A percentile compares a stretch with the other conserved stretches of the same genome.
phyloP scores from a whole-genome alignment of 2,113 vertebrate species.

The Engystomops pustulosus region DNA sequence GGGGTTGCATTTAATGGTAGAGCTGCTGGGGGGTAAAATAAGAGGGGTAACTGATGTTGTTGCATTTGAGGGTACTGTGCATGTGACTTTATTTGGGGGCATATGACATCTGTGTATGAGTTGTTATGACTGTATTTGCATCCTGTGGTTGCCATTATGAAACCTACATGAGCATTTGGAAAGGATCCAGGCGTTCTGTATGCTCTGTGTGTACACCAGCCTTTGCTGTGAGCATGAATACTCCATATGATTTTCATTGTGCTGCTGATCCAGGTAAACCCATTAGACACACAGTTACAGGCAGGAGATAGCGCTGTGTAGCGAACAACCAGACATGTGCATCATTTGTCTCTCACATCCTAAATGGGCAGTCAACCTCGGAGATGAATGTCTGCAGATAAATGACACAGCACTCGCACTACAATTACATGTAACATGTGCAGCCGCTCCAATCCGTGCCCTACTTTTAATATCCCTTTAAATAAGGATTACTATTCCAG shows the following conservation, averaged over 20 bases:
- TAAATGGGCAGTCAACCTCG: background rate
- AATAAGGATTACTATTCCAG: slow-evolving; percentile 18
- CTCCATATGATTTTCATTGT: background rate
- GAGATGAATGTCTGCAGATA: background rate
- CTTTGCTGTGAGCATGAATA: background rate
- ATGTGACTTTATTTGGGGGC: too few relatives aligned
- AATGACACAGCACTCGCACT: background rate
- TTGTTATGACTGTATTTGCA: background rate
- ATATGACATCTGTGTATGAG: too few relatives aligned
- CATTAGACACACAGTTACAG: background rate
- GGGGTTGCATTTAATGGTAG: too few relatives aligned
- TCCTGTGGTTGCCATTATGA: background rate
- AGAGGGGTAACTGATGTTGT: too few relatives aligned
- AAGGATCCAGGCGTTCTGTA: background rate
- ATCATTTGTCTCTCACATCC: background rate
- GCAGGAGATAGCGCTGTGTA: background rate
- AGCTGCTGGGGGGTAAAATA: too few relatives aligned
- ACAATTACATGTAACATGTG: background rate
- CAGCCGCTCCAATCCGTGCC: too few relatives aligned
- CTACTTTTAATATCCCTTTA: background rate
- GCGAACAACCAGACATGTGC: background rate
- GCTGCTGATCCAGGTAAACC: background rate
- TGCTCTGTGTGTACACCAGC: background rate
- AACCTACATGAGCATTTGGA: background rate
- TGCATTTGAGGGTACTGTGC: too few relatives aligned